Evolutionary conservation across 1,140 invertebrate species (phyloP).

Genomic region (Pseudobourletiella spinata): DNA sequence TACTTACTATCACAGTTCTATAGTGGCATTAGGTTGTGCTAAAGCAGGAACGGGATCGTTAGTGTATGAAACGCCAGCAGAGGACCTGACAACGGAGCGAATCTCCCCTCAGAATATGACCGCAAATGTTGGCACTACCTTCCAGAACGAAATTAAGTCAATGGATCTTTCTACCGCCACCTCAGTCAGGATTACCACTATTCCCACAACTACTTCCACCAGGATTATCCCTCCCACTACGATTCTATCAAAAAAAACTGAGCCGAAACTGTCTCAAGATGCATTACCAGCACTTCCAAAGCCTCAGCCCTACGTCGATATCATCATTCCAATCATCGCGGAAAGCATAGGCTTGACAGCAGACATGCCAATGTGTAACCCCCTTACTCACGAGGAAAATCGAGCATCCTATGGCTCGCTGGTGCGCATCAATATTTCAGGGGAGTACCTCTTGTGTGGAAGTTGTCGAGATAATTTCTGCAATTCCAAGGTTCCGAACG

Average conservation of each 20-base stretch:
- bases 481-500: background rate
- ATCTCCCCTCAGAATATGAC: background rate
- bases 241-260: background rate
- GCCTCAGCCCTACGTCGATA: no score
- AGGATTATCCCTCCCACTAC: background rate
- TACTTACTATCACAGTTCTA: background rate
- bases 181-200: background rate
- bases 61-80: background rate
- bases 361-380: background rate
- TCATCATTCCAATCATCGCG: no score
- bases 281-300: background rate
- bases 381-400: background rate
- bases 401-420: background rate
- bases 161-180: background rate
- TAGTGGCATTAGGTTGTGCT: background rate
- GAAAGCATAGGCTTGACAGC: no score
- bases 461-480: background rate
- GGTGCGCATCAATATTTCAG: background rate
- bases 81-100: no score
- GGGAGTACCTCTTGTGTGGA: background rate
- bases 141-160: background rate
- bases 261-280: background rate
- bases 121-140: background rate
- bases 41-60: background rate
- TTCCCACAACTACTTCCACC: background rate